Evolutionary conservation across 2,113 vertebrate genomes (phyloP), one percentile per base, ranked within the genome.

Genomic region (Galbula dea): DNA sequence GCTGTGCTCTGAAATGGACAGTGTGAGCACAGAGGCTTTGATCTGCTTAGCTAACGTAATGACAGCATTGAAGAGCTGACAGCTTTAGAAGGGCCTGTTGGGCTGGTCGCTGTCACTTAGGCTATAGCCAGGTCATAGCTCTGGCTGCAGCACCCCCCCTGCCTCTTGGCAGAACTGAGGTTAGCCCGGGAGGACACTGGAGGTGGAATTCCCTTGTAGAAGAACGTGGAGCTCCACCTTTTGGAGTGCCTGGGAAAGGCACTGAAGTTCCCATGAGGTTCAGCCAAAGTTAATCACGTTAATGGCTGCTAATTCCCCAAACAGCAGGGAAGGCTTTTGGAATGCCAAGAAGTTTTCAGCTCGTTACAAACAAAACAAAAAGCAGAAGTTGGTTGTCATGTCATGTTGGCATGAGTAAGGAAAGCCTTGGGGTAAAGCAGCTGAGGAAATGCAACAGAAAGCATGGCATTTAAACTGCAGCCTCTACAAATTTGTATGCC

Each of bases 141-240:
- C 15, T 61, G 20, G 3, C 12, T 5, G 16, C 39, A 17, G 24
- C 2, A 3, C 12, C 34, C 39, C 63, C 15, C 51, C 46, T 58
- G 10, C 57, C 55, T 10, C 24, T 4, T 2, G 37, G 1, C 20
- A 10, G 26, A 2, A 12, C 6, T 1, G 1, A 23, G 21, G 14
- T 22, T 46, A 23, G 41, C 41, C 66, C 19, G 52, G 59, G 61
- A 4, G 7, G 6, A 29, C 8, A 5, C 75, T 48, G 65, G 57
- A 10, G 65, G 1, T 49, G 63, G 43, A 80, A 84, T 87, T 92
- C 91, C 79, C 45, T 6, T 15, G 51, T 69, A 80, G 68, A 67
- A 59, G 67, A 82, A 80, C 32, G 84, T 22, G 76, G 91, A 92
- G 96, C 95, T 94, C 94, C 96, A 94, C 75, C 95, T 96, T 57